phyloP scores from a whole-genome alignment of 2,797 vertebrate genomes.

The Acestrorhynchus altus region DNA sequence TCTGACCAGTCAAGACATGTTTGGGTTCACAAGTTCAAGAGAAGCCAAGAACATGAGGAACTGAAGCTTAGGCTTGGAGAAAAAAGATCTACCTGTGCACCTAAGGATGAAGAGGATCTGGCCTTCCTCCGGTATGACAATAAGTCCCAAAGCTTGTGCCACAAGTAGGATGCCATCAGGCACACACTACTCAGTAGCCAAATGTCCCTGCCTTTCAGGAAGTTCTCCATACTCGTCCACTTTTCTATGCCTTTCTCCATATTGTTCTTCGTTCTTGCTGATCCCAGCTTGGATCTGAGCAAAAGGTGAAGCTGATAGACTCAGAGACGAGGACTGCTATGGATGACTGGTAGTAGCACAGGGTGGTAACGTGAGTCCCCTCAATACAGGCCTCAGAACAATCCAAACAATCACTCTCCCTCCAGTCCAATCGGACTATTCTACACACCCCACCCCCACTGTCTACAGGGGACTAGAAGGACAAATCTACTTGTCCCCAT shows the following conservation, averaged over 20 bases:
- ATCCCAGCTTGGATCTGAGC: constrained; percentile 27
- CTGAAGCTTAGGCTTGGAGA: neutral
- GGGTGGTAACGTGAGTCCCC: neutral
- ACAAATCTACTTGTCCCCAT: constrained; percentile 74
- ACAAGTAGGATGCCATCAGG: constrained; percentile 83
- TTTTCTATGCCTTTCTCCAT: constrained; percentile 54
- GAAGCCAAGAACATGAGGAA: neutral
- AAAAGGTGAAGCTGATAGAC: constrained; percentile 36
- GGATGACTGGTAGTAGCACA: neutral
- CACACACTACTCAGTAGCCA: constrained; percentile 86
- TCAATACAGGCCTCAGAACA: constrained; percentile 17
- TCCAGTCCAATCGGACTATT: constrained; percentile 58
- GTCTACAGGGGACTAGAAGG: constrained; percentile 74
- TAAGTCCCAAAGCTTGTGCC: constrained; percentile 79
- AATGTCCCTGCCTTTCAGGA: constrained; percentile 78
- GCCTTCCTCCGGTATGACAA: constrained; percentile 77
- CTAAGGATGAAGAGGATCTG: constrained; percentile 68
- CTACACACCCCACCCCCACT: constrained; percentile 43
- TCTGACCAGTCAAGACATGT: neutral
- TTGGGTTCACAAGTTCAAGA: neutral
- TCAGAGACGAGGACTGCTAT: neutral
- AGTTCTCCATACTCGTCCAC: constrained; percentile 70
- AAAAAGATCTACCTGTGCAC: constrained; percentile 80
- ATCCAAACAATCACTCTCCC: constrained; percentile 29
- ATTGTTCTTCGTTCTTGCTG: constrained; percentile 26